phyloP scores from a whole-genome alignment of 1,140 invertebrate species.

The Holotrichia oblita region DNA sequence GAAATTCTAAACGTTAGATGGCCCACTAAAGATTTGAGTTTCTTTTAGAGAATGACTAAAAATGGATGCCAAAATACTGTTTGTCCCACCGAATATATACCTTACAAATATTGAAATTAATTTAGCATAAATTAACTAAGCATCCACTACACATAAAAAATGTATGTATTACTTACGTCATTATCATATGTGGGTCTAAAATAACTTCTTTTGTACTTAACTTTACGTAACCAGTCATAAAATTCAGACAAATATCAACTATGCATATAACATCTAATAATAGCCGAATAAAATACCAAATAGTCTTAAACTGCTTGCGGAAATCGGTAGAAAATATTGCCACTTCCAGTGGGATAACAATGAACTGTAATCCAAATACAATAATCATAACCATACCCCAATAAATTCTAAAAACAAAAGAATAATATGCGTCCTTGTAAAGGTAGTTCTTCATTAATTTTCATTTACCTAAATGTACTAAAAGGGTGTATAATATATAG shows the following conservation, averaged over 20 bases:
- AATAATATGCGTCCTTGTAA: not conserved
- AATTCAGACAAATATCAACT: not conserved
- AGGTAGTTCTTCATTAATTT: not conserved
- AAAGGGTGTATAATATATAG: slow-evolving; percentile 23
- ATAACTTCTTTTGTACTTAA: not conserved
- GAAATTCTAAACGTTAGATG: too few species aligned
- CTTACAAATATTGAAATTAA: too few species aligned
- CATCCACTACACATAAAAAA: too few species aligned
- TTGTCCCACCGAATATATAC: too few species aligned
- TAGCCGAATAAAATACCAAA: not conserved
- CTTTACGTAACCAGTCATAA: not conserved
- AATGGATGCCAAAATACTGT: too few species aligned
- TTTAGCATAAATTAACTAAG: too few species aligned
- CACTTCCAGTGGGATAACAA: not conserved
- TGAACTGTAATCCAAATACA: not conserved
- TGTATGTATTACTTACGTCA: too few species aligned
- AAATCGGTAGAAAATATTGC: not conserved
- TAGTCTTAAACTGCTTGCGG: not conserved
- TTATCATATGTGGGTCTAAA: not conserved
- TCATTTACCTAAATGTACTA: not conserved
- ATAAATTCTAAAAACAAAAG: not conserved
- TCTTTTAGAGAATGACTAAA: too few species aligned
- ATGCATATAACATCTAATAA: not conserved
- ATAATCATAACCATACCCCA: not conserved
- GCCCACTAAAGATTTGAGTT: too few species aligned